Conservation (phyloP, 1,140 invertebrate genomes). For the Diabrotica undecimpunctata region DNA sequence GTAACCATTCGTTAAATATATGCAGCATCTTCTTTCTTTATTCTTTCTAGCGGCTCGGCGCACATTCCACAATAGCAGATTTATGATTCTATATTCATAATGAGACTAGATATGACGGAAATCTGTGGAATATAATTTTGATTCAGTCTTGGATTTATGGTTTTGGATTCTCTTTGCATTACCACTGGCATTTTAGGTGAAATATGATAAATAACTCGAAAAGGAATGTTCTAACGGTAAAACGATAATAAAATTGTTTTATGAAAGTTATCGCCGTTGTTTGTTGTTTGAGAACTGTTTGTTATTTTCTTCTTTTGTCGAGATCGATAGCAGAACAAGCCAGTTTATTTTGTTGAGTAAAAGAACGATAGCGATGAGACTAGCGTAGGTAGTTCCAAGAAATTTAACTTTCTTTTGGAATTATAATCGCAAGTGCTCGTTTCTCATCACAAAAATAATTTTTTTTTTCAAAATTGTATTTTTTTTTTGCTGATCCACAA, state of each 20-base stretch:
- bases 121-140: conserved; percentile 19
- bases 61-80: conserved; percentile 20
- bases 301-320: neutral
- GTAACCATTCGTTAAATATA: no score
- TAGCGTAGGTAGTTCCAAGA: no score
- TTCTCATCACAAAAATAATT: no score
- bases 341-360: neutral
- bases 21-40: no score
- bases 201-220: conserved; percentile 15
- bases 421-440: no score
- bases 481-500: no score
- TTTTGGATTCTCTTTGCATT: conserved; percentile 15
- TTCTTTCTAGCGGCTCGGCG: neutral
- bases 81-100: conserved; percentile 19
- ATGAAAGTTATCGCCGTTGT: conserved; percentile 7
- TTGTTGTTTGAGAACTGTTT: conserved; percentile 2
- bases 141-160: conserved; percentile 17
- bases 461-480: no score
- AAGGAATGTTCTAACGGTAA: conserved; percentile 14
- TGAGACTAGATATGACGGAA: conserved; percentile 22
- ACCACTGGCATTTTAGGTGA: conserved; percentile 15
- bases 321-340: neutral
- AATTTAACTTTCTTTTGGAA: no score
- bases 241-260: conserved; percentile 12
- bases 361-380: neutral